Evolutionary conservation across 2,888 invertebrate genomes (phyloP), one percentile per base, ranked within the genome.

Genomic region (Phortica okadai): DNA sequence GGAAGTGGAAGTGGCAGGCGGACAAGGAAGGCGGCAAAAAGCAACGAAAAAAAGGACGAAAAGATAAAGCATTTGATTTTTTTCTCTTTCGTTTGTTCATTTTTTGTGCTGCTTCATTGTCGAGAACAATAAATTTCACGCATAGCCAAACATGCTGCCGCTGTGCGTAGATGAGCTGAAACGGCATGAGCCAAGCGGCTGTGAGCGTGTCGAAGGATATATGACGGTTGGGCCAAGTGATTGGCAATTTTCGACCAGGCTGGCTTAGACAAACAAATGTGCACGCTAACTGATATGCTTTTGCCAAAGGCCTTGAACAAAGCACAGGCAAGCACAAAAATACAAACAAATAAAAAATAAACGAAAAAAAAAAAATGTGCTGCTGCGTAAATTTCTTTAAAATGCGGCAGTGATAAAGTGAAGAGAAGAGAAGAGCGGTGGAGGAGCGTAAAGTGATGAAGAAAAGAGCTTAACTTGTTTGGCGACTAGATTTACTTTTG

Each of bases 111-210:
- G 83, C 85, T 82, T 81, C 87, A 87, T 87, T 86, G 85, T 82
- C 85, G 83, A 83, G 82, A 82, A 86, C 86, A 84, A 85, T 85
- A 85, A 85, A 85, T 85, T 85, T 87, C 69, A 83, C 81, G 82
- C 81, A 87, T 87, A 87, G 84, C 84, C 82, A 84, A 85, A 77
- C 80, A 80, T 11, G 10, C 10, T 8, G 62, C 25, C n/a, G n/a
- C 25, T 16, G 16, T 16, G 56, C n/a, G 16, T 56, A 16, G 33
- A 83, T 80, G 80, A 80, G 77, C 79, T 79, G 80, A 78, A 82
- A 78, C 84, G 78, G 66, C 73, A 73, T 72, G 44, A 69, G 50
- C 10, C 7, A n/a, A 44, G 44, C 7, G 45, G 14, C 16, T 16
- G 5, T 16, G 25, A 45, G 69, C 6, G n/a, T 44, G 16, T 7